Evolutionary conservation across 1,140 invertebrate genomes (phyloP), one percentile per base, ranked within the genome.

Genomic region (Drosophila equinoxialis): DNA sequence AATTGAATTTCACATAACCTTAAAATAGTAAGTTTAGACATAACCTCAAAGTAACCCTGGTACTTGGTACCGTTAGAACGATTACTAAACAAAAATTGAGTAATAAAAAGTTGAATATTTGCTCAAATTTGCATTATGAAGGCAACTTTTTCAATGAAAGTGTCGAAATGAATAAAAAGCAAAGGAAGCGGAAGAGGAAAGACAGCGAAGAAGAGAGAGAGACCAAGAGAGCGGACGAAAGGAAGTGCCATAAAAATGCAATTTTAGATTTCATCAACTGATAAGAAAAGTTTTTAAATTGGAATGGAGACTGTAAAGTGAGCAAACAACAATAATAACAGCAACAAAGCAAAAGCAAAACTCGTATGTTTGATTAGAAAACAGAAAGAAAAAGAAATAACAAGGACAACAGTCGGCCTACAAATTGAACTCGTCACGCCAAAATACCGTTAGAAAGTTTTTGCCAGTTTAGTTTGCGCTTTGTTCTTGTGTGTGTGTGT

Each of bases 241-340:
- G 33, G 48, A 23, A 63, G 39, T 14, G 30, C 35, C 42, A 69
- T 55, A 77, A 87, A 87, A 87, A 87, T 87, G 84, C 84, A 87
- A 87, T 87, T 87, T 87, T 87, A 87, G 84, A 87, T 87, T 87
- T 78, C 84, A 87, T 87, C 84, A 87, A 87, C 80, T 89, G 84
- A 87, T 87, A 87, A 87, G 84, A 89, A 87, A 86, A 87, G 80
- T 87, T 87, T 87, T 87, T 87, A 87, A 87, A 87, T 87, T 87
- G 89, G 84, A 82, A 77, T 85, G 59, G 68, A 80, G 89, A 87
- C 83, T 84, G 84, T 83, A 87, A 87, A 87, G 45, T 89, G 83
- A 89, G 71, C 79, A 81, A 62, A 71, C 59, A 78, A 55, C 70
- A 71, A 63, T 37, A 37, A 37, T 10, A 37, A 37, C 1, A 8